phyloP scores from a whole-genome alignment of 2,888 invertebrate genomes.

The Spodoptera exigua region DNA sequence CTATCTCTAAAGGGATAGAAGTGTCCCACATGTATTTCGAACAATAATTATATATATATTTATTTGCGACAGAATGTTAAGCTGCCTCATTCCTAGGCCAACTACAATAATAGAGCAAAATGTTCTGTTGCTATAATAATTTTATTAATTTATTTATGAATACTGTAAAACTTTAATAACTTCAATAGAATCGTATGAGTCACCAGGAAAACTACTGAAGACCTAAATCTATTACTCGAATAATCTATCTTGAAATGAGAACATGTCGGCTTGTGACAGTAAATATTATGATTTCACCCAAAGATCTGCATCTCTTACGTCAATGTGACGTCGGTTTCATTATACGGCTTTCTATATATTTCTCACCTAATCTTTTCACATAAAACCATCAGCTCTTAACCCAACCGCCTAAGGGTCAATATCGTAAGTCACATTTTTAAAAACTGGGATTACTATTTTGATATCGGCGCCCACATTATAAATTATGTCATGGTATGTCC shows the following conservation, averaged over 20 bases:
- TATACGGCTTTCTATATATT: constrained; percentile 71
- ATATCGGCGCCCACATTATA: constrained; percentile 81
- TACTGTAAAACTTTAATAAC: constrained; percentile 17
- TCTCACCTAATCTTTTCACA: constrained; percentile 71
- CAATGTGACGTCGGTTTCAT: constrained; percentile 88
- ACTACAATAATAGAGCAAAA: constrained; percentile 42
- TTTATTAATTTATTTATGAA: constrained; percentile 8
- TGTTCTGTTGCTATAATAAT: constrained; percentile 23
- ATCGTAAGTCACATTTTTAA: constrained; percentile 63
- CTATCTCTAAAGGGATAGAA: no score
- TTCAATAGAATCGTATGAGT: constrained; percentile 47
- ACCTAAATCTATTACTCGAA: constrained; percentile 71
- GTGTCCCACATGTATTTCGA: no score
- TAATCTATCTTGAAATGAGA: constrained; percentile 81
- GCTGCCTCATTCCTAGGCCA: constrained; percentile 34
- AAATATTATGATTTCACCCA: constrained; percentile 86
- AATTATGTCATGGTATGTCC: constrained; percentile 86
- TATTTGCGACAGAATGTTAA: neutral
- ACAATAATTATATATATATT: no score
- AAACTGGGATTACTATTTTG: constrained; percentile 79
- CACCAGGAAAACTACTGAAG: constrained; percentile 52
- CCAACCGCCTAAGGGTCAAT: constrained; percentile 67
- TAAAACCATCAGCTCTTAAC: constrained; percentile 69
- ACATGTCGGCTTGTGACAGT: constrained; percentile 79
- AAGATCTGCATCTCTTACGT: constrained; percentile 86